Evolutionary conservation across 2,797 vertebrate genomes (phyloP).

Genomic region (Tolypeutes matacus): DNA sequence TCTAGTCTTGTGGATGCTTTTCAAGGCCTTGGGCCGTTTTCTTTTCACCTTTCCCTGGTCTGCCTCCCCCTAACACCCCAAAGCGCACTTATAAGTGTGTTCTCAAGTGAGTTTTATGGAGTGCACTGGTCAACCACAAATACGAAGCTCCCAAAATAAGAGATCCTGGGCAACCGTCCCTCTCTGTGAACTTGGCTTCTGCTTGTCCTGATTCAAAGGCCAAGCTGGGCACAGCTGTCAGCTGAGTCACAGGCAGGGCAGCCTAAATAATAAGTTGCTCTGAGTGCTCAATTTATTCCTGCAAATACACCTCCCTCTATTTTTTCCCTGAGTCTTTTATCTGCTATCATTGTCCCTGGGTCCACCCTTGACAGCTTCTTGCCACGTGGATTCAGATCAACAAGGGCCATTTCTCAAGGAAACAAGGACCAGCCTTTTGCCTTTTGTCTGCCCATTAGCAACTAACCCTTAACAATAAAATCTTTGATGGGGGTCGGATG

Average conservation of each 20-base stretch:
- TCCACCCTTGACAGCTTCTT: background rate
- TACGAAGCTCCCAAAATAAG: slow-evolving; percentile 4
- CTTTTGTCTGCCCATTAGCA: background rate
- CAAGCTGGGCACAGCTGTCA: slow-evolving; percentile 60
- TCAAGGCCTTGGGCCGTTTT: background rate
- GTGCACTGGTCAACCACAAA: background rate
- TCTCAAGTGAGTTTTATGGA: background rate
- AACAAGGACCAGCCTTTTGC: background rate
- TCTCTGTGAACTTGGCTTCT: background rate
- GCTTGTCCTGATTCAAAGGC: slow-evolving; percentile 44
- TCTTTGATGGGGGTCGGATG: no score
- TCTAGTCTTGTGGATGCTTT: background rate
- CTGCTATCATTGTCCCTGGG: background rate
- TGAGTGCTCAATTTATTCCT: background rate
- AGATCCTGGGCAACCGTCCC: background rate
- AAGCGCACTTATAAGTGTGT: background rate
- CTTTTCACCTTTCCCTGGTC: background rate
- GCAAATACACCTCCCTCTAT: background rate
- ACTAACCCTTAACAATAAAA: background rate
- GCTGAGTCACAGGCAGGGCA: slow-evolving; percentile 19
- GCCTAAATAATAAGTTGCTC: background rate
- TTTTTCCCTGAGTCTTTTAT: background rate
- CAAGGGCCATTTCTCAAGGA: background rate
- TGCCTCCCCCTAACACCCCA: background rate
- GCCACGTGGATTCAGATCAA: background rate